Evolutionary conservation across 2,888 invertebrate genomes (phyloP), one percentile per base, ranked within the genome.

Genomic region (Anticlea derivata): DNA sequence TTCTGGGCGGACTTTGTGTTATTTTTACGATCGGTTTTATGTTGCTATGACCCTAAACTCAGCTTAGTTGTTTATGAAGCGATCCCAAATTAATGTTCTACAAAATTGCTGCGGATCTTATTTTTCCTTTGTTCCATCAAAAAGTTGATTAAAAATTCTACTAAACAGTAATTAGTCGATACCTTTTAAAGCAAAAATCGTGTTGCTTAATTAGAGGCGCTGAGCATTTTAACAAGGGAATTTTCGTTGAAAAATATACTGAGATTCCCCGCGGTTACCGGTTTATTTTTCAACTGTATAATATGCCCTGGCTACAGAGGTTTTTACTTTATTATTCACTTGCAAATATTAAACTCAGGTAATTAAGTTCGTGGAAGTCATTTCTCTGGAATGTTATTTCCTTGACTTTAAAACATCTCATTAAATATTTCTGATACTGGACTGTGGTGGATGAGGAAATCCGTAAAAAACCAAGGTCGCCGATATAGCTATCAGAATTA

Each of bases 21-120:
- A 61, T 57, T 72, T 78, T 80, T 77, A 79, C 71, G 71, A 66
- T 46, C 62, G 47, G 62, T 71, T 81, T 80, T 77, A 78, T 72
- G 75, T 73, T 64, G 52, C 58, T 65, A 68, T 62, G 65, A 62
- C 67, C 65, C 68, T 70, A 71, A 75, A 70, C 65, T 66, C 61
- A 58, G 66, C 66, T 76, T 68, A 72, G 68, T 67, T 70, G 69
- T 76, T 78, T 78, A 75, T 67, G 68, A 66, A 64, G 61, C 65
- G 59, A 65, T 63, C 50, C 60, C 46, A 67, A 73, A 75, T 76
- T 75, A 67, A 76, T 73, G 72, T 60, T 60, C 54, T 60, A 52
- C 63, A 60, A 67, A 73, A 70, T 70, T 70, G 69, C 60, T 53
- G 33, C 7, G 47, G 37, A 37, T 43, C 38, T 35, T 37, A 33